A percentile compares a stretch with the other conserved stretches of the same genome.
Evolutionary conservation across 2,888 invertebrate genomes (phyloP).

Genomic region (Drosophila eohydei): DNA sequence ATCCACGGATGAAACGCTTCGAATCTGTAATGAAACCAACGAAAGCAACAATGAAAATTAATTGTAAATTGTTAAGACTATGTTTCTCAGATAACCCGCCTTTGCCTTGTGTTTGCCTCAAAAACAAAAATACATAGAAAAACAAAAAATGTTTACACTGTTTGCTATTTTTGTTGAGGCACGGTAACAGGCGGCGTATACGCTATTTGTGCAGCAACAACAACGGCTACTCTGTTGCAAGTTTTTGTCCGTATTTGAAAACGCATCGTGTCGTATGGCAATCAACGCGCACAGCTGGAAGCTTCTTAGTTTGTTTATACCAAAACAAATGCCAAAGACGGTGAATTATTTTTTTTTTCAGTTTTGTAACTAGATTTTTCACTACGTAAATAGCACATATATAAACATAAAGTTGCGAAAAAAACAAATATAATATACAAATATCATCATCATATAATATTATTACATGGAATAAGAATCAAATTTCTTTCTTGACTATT

Average conservation of each 20-base stretch:
- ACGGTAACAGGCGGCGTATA: constrained; percentile 53
- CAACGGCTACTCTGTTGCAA: constrained; percentile 31
- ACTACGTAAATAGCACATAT: not conserved
- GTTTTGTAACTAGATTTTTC: not conserved
- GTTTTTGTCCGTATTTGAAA: constrained; percentile 63
- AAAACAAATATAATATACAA: not conserved
- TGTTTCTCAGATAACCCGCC: constrained; percentile 35
- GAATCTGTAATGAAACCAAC: constrained; percentile 69
- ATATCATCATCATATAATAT: not conserved
- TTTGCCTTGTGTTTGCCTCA: constrained; percentile 19
- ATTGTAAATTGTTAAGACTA: constrained; percentile 52
- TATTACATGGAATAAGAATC: not conserved
- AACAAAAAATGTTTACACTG: constrained; percentile 64
- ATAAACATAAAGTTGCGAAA: not conserved
- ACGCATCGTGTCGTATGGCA: constrained; percentile 77
- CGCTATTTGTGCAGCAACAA: constrained; percentile 43
- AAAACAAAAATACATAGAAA: not conserved
- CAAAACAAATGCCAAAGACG: constrained; percentile 24
- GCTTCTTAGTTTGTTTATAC: constrained; percentile 69
- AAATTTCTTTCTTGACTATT: not conserved
- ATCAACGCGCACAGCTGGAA: constrained; percentile 78
- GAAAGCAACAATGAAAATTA: constrained; percentile 55
- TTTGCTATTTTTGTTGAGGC: constrained; percentile 60
- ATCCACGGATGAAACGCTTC: constrained; percentile 55
- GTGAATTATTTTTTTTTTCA: constrained; percentile 31